Conservation (phyloP, 2,888 invertebrate species). For the Pandemis corylana region DNA sequence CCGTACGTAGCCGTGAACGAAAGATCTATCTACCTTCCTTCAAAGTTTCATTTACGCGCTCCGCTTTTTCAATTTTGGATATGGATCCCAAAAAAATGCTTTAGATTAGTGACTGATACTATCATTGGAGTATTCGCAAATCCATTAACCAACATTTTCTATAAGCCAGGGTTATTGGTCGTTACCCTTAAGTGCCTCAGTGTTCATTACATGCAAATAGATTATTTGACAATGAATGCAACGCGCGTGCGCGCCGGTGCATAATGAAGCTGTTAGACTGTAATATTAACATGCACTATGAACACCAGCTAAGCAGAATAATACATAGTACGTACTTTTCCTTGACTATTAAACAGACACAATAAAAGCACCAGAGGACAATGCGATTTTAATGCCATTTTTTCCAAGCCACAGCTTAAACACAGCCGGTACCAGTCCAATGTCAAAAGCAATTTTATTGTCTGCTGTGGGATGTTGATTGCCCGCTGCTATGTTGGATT, state of each 20-base stretch:
- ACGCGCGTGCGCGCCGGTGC: conserved; percentile 25
- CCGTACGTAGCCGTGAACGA: too few relatives aligned
- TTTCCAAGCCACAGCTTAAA: not conserved
- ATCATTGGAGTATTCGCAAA: too few relatives aligned
- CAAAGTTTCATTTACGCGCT: too few relatives aligned
- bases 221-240: conserved; percentile 18
- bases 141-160: not conserved
- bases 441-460: conserved; percentile 3
- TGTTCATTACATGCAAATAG: conserved; percentile 10
- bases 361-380: not conserved
- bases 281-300: not conserved
- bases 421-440: not conserved
- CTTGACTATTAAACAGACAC: not conserved
- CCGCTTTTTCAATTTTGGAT: too few relatives aligned
- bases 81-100: too few relatives aligned
- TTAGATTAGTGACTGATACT: too few relatives aligned
- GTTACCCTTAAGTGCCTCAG: not conserved
- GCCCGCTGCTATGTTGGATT: not conserved
- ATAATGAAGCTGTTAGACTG: conserved; percentile 26
- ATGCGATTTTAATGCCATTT: conserved; percentile 4
- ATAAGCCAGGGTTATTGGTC: not conserved
- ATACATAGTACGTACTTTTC: conserved; percentile 2
- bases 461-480: not conserved
- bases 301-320: not conserved
- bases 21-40: too few relatives aligned